These are phyloP conservation scores for Ammospiza nelsoni DNA, from an alignment of 2,113 vertebrate genomes.

Conservation along the genomic window DNA sequence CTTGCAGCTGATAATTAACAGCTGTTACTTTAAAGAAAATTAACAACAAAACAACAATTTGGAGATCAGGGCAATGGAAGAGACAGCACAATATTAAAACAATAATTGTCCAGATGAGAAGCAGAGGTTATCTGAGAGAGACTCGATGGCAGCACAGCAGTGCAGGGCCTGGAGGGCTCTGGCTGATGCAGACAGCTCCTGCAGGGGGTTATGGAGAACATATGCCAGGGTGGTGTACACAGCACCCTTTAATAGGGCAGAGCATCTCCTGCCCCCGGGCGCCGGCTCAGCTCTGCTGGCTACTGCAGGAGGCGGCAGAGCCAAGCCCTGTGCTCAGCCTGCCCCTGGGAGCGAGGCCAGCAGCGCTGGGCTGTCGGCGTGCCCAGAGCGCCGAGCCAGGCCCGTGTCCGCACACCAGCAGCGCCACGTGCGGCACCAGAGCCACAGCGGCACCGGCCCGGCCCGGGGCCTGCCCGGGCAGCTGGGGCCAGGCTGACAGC, in stretches of 20 bases:
- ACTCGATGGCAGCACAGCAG: rapidly evolving
- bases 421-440: rapidly evolving
- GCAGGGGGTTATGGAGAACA: background rate
- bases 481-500: rapidly evolving
- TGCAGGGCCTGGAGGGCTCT: background rate
- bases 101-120: background rate
- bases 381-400: background rate
- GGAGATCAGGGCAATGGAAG: background rate
- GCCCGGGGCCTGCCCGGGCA: background rate
- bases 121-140: background rate
- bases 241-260: background rate
- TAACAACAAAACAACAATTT: background rate
- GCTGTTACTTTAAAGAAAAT: background rate
- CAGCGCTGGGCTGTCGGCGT: rapidly evolving
- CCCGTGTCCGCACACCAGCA: rapidly evolving
- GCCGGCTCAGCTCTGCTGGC: background rate
- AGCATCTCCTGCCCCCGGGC: slow-evolving; percentile 7
- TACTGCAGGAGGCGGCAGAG: background rate
- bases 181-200: background rate
- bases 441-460: rapidly evolving
- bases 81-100: background rate
- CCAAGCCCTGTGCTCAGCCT: background rate
- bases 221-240: slow-evolving; percentile 6
- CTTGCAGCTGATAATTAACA: background rate
- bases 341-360: background rate